Base-by-base conservation (phyloP, 2,797 vertebrate genomes). In the Tamandua tetradactyla region DNA sequence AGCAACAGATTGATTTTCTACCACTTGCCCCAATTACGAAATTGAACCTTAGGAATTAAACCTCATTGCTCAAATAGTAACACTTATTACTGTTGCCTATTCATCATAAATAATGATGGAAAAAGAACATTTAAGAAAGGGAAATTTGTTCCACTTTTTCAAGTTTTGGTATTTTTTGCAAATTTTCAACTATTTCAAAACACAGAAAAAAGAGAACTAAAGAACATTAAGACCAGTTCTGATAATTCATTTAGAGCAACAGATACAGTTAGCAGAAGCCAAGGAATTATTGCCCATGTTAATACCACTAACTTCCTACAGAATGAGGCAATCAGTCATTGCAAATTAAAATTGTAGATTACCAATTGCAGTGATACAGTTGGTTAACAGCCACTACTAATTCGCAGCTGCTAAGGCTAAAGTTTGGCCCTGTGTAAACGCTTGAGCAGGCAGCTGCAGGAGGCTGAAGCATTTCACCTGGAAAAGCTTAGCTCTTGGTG, bases 1-100 rank as follows among this genome's bases (percentile, higher is more conserved):
- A 2, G 35, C 61, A 78, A 62, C 62, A 85, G 22, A 76, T 61
- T 89, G 79, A 94, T 92, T 97, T 94, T 92, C 76, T 66, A 89
- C 74, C 69, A 84, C 35, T 71, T 90, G 30, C 35, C 80, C 25
- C 72, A 91, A 74, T 86, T 80, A 96, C 68, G 78, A 96, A 68
- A 25, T 62, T 69, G n/a, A 94, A 78, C 4, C n/a, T 78, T 76
- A 85, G 89, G 74, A 57, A 35, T 93, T 92, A 42, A 30, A 89
- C 90, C 90, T 91, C 25, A 8, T 81, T 89, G 57, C 40, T 74
- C 25, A 96, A 95, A 88, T 23, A 37, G 9, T 80, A 68, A 76
- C 22, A 79, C 59, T 82, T 93, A 89, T 76, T 87, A 79, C 59
- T 78, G 92, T 89, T 83, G 37, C 11, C 61, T 55, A 22, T 49